phyloP scores from a whole-genome alignment of 2,888 invertebrate genomes.

The Escarpia spicata region DNA sequence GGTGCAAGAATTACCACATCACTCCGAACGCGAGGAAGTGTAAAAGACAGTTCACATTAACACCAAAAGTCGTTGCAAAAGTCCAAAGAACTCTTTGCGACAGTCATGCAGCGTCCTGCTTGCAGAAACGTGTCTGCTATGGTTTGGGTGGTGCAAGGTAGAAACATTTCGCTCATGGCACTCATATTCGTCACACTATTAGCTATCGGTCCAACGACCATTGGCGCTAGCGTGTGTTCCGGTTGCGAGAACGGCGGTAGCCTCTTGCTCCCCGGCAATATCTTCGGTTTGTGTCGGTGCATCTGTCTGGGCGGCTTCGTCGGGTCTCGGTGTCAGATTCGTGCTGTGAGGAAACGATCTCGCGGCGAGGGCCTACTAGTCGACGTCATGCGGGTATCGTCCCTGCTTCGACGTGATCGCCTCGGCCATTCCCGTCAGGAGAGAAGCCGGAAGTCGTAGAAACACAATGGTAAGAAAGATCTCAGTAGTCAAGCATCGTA shows the following conservation, averaged over 20 bases:
- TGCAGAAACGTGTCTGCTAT: background rate
- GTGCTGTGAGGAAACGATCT: conserved; percentile 21
- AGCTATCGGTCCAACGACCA: background rate
- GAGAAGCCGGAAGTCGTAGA: background rate
- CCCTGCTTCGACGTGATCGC: background rate
- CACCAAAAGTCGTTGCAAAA: background rate
- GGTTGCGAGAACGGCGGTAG: conserved; percentile 38
- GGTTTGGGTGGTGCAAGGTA: background rate
- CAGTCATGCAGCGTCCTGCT: background rate
- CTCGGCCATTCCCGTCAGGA: background rate
- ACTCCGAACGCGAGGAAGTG: background rate
- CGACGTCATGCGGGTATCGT: background rate
- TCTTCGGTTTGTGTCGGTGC: conserved; percentile 39
- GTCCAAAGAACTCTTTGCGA: background rate
- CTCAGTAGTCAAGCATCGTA: no score
- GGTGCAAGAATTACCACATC: background rate
- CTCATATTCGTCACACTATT: background rate
- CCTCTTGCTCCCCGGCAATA: conserved; percentile 38
- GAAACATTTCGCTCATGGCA: background rate
- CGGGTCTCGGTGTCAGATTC: conserved; percentile 35
- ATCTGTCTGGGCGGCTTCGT: conserved; percentile 31
- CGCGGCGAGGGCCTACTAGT: background rate
- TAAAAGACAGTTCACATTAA: background rate
- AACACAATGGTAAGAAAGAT: background rate
- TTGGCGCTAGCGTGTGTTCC: conserved; percentile 23